These are phyloP conservation scores for Diacarnus erythraeanus DNA, from an alignment of 37 sponge, comb jelly and placozoan species.

Conservation along the genomic window DNA sequence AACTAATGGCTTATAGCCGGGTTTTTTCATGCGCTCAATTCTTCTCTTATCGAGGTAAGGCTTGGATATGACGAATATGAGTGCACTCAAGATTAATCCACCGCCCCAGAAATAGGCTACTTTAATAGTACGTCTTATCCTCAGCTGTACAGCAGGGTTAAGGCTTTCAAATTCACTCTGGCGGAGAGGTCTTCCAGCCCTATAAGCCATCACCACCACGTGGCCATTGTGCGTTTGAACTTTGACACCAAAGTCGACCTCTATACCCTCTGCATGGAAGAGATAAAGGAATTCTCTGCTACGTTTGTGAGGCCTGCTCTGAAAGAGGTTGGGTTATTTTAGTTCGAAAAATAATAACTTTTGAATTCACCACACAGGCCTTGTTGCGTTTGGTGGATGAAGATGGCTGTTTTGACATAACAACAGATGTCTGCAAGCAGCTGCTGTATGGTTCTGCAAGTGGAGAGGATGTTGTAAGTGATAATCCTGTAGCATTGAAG, in stretches of 20 bases:
- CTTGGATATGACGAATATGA: constrained; percentile 39
- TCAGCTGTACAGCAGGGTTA: constrained; percentile 30
- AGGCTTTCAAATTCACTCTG: constrained; percentile 20
- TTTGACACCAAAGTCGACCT: not conserved
- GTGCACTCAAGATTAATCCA: constrained; percentile 37
- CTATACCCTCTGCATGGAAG: too few relatives aligned
- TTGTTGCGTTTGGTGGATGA: not conserved
- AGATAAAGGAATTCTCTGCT: too few relatives aligned
- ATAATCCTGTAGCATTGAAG: not conserved
- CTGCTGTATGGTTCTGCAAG: constrained; percentile 17
- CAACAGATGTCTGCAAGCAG: constrained; percentile 19
- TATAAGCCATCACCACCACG: not conserved
- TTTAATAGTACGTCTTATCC: constrained; percentile 44
- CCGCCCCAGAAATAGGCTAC: constrained; percentile 60
- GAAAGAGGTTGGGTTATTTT: not conserved
- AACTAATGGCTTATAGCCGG: constrained; percentile 13
- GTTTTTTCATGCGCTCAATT: constrained; percentile 46
- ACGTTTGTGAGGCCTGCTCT: not conserved
- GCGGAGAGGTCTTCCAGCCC: not conserved
- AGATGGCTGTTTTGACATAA: constrained; percentile 5
- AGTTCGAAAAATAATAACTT: not conserved
- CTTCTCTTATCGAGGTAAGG: constrained; percentile 65
- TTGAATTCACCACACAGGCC: not conserved
- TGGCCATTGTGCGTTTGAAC: not conserved
- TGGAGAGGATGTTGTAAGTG: too few relatives aligned